Evolutionary conservation across 2,888 invertebrate species (phyloP).

Genomic region (Pherbina coryleti): DNA sequence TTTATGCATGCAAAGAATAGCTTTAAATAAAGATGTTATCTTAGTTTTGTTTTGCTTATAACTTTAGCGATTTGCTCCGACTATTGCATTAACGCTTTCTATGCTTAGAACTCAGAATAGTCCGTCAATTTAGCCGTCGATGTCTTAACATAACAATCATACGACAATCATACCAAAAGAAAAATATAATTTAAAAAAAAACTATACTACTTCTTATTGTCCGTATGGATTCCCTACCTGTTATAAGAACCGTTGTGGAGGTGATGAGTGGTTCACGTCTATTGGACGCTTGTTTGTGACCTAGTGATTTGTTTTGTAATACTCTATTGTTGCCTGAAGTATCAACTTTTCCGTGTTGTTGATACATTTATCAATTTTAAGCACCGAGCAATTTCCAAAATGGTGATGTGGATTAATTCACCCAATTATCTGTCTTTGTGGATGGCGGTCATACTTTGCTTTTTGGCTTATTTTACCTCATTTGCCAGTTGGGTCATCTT

Average conservation of each 20-base stretch:
- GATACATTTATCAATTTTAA: slow-evolving; percentile 42
- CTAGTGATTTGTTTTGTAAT: slow-evolving; percentile 42
- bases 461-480: slow-evolving; percentile 40
- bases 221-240: slow-evolving; percentile 27
- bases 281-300: slow-evolving; percentile 40
- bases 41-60: too few species aligned
- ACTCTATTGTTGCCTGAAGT: slow-evolving; percentile 36
- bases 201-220: background rate
- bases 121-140: slow-evolving; percentile 20
- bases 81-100: too few species aligned
- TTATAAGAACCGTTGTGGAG: slow-evolving; percentile 31
- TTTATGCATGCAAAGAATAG: too few species aligned
- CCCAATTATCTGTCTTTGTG: slow-evolving; percentile 44
- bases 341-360: slow-evolving; percentile 39
- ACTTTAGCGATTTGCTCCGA: too few species aligned
- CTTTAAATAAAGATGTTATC: too few species aligned
- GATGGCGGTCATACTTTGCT: slow-evolving; percentile 48
- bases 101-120: too few species aligned
- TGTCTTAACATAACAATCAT: background rate
- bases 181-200: background rate
- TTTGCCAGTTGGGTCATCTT: slow-evolving; percentile 46
- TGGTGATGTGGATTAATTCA: slow-evolving; percentile 46
- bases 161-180: background rate
- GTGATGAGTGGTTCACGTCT: slow-evolving; percentile 32
- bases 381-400: slow-evolving; percentile 47